phyloP scores from a whole-genome alignment of 2,888 invertebrate genomes.

The Eupithecia pulchellata region DNA sequence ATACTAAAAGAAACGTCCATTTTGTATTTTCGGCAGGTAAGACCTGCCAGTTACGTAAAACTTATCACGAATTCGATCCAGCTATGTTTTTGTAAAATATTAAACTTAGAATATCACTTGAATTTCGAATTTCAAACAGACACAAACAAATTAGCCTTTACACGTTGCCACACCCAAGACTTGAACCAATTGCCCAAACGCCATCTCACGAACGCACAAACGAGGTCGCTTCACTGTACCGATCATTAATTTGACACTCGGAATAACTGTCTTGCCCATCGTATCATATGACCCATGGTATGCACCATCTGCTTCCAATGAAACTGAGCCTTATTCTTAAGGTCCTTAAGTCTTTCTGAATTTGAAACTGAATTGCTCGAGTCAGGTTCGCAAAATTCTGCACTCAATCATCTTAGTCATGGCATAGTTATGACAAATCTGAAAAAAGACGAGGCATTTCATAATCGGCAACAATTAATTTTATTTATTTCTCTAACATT shows the following conservation, averaged over 20 bases:
- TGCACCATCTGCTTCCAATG: constrained; percentile 1
- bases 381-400: not conserved
- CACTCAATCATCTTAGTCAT: not conserved
- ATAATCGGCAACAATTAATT: no score
- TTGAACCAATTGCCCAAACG: constrained; percentile 23
- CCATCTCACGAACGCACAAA: constrained; percentile 47
- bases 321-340: not conserved
- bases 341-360: not conserved
- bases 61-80: no score
- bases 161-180: constrained; percentile 7
- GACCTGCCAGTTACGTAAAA: no score
- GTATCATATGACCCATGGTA: not conserved
- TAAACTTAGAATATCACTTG: not conserved
- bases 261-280: constrained; percentile 56
- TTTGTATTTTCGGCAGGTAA: no score
- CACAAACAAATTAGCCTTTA: not conserved
- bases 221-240: constrained; percentile 70
- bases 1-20: no score
- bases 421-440: constrained; percentile 2
- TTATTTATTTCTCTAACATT: no score
- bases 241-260: constrained; percentile 83
- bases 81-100: not conserved
- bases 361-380: not conserved
- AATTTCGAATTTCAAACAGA: not conserved
- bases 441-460: not conserved